Conservation (phyloP, 1,140 invertebrate genomes). For the Drosophila paulistorum region DNA sequence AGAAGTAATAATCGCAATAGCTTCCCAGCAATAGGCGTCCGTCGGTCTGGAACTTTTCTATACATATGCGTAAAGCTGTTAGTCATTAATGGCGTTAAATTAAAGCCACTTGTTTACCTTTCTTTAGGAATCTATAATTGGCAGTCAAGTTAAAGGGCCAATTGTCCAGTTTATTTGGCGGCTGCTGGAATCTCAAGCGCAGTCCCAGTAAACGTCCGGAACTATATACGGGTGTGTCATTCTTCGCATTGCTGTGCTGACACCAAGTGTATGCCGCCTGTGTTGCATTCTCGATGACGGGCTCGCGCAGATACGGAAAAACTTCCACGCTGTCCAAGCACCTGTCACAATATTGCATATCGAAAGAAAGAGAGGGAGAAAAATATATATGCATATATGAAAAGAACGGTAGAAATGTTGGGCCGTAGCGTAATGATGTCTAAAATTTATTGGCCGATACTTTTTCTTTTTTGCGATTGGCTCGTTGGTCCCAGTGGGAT, state of each 20-base stretch:
- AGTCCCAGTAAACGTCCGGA: conserved; percentile 67
- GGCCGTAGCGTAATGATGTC: conserved; percentile 64
- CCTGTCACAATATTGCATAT: conserved; percentile 69
- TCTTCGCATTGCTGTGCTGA: conserved; percentile 63
- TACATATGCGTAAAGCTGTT: no score
- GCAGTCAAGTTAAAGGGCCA: conserved; percentile 69
- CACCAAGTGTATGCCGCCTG: conserved; percentile 73
- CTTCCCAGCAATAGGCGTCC: conserved; percentile 74
- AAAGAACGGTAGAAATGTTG: conserved; percentile 31
- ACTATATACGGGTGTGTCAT: conserved; percentile 79
- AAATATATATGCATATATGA: not conserved
- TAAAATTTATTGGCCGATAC: conserved; percentile 77
- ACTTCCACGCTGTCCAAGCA: conserved; percentile 80
- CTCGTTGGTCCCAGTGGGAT: conserved; percentile 59
- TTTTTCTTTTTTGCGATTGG: conserved; percentile 67
- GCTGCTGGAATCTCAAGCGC: conserved; percentile 67
- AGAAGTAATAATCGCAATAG: conserved; percentile 82
- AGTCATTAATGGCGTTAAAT: not conserved
- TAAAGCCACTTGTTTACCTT: conserved; percentile 47
- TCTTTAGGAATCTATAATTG: conserved; percentile 77
- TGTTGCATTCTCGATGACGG: conserved; percentile 79
- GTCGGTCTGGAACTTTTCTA: conserved; percentile 71
- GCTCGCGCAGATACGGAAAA: conserved; percentile 79
- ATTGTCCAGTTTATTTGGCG: conserved; percentile 38
- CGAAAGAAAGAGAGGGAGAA: conserved; percentile 22